Percentiles rank a stretch among this genome's conserved stretches.
These are phyloP conservation scores for Chymomyza fuscimana DNA, from an alignment of 2,888 invertebrate species.

Conservation along the genomic window DNA sequence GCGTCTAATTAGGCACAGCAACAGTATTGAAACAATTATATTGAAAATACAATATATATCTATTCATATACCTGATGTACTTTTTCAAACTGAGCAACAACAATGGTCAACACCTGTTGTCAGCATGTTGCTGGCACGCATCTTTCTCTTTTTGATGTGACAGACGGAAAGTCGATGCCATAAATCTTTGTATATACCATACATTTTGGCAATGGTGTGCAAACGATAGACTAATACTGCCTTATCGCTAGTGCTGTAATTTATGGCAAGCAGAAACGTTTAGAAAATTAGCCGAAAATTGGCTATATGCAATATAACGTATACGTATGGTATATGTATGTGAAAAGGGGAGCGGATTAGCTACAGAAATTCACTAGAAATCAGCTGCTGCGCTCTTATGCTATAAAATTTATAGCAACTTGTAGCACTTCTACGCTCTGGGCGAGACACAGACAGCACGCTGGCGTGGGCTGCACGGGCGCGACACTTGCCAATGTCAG, in stretches of 20 bases:
- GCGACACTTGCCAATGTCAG: slow-evolving; percentile 5
- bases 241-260: slow-evolving; percentile 24
- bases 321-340: not conserved
- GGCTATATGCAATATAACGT: slow-evolving; percentile 14
- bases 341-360: not conserved
- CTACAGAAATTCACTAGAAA: slow-evolving; percentile 23
- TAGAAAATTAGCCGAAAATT: slow-evolving; percentile 14
- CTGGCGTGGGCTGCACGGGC: slow-evolving; percentile 50
- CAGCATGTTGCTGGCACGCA: slow-evolving; percentile 25
- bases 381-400: slow-evolving; percentile 13
- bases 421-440: slow-evolving; percentile 13
- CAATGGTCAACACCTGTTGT: slow-evolving; percentile 12
- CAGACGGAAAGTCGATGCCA: slow-evolving; percentile 39
- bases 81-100: not conserved
- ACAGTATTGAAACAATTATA: slow-evolving; percentile 4
- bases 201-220: not conserved
- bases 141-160: slow-evolving; percentile 16
- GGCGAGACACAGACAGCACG: not conserved
- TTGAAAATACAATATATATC: not conserved
- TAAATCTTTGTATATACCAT: slow-evolving; percentile 32
- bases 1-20: not conserved
- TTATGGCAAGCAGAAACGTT: slow-evolving; percentile 51
- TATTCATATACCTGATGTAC: not conserved
- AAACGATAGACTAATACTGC: not conserved
- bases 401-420: slow-evolving; percentile 42